A percentile compares a stretch with the other conserved stretches of the same genome.
Evolutionary conservation across 1,140 invertebrate species (phyloP).

Genomic region (Drusus annulatus): DNA sequence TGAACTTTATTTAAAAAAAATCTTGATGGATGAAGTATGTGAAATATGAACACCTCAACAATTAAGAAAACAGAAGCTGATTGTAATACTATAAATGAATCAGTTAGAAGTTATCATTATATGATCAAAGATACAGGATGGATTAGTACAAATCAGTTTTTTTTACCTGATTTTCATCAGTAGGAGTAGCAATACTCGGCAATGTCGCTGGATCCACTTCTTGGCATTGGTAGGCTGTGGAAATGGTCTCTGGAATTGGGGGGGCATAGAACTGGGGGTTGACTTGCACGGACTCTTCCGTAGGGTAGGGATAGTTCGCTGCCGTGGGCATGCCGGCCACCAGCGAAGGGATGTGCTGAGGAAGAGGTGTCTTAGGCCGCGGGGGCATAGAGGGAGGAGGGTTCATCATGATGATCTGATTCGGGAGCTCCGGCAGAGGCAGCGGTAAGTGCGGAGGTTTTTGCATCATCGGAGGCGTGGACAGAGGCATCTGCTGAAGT

Average conservation of each 20-base stretch:
- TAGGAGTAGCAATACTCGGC: conserved; percentile 10
- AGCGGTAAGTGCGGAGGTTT: background rate
- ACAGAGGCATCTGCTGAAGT: background rate
- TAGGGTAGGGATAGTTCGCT: conserved; percentile 38
- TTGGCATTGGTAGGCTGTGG: background rate
- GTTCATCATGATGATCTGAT: conserved; percentile 1
- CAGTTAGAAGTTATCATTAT: too few relatives aligned
- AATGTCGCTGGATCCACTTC: background rate
- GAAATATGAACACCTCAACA: too few relatives aligned
- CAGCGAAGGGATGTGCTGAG: conserved; percentile 35
- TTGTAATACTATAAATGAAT: too few relatives aligned
- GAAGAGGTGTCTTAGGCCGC: conserved; percentile 4
- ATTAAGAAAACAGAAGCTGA: too few relatives aligned
- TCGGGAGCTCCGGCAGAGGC: conserved; percentile 7
- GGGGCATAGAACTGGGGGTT: conserved; percentile 24
- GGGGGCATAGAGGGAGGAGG: conserved; percentile 6
- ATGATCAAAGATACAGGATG: too few relatives aligned
- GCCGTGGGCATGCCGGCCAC: conserved; percentile 5
- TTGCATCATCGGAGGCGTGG: background rate
- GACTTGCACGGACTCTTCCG: conserved; percentile 1
- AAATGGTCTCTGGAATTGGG: background rate
- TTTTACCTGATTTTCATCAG: conserved; percentile 43
- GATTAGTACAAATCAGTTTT: too few relatives aligned
- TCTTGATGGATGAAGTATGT: too few relatives aligned
- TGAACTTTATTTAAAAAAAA: too few relatives aligned